These are phyloP conservation scores for Gila orcuttii DNA, from an alignment of 2,113 vertebrate species.

Conservation along the genomic window DNA sequence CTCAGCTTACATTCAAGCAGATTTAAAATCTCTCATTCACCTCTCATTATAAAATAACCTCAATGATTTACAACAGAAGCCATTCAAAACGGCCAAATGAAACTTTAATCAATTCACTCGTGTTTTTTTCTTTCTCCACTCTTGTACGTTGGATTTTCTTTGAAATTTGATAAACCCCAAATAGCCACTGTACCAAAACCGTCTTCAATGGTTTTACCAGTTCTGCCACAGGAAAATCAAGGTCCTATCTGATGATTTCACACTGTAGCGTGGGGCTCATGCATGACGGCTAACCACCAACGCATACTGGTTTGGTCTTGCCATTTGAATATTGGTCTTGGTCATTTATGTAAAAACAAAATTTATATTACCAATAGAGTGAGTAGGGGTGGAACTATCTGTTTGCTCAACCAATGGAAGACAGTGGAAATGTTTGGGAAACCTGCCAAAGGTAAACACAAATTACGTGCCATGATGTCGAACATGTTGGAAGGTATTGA, in stretches of 20 bases:
- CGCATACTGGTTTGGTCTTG: not conserved
- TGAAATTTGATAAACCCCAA: conserved; percentile 19
- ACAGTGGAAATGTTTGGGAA: not conserved
- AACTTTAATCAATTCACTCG: not conserved
- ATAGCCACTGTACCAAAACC: not conserved
- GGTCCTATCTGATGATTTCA: conserved; percentile 12
- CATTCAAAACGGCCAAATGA: conserved; percentile 19
- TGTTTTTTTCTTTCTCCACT: not conserved
- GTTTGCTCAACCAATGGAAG: conserved; percentile 12
- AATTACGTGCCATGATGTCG: not conserved
- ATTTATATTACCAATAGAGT: not conserved
- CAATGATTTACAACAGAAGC: conserved; percentile 33
- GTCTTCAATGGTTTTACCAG: conserved; percentile 53
- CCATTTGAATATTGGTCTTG: too few species aligned
- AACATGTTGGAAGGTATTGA: conserved; percentile 5
- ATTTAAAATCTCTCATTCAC: conserved; percentile 36
- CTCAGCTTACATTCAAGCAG: not conserved
- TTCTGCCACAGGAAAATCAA: not conserved
- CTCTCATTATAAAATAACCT: conserved; percentile 29
- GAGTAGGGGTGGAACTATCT: not conserved
- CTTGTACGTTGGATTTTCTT: not conserved
- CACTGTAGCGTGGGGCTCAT: not conserved
- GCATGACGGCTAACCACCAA: not conserved
- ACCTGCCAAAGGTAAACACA: not conserved
- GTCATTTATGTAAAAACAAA: not conserved